These are phyloP conservation scores for Setipinna tenuifilis DNA, from an alignment of 2,797 vertebrate species.

Conservation along the genomic window DNA sequence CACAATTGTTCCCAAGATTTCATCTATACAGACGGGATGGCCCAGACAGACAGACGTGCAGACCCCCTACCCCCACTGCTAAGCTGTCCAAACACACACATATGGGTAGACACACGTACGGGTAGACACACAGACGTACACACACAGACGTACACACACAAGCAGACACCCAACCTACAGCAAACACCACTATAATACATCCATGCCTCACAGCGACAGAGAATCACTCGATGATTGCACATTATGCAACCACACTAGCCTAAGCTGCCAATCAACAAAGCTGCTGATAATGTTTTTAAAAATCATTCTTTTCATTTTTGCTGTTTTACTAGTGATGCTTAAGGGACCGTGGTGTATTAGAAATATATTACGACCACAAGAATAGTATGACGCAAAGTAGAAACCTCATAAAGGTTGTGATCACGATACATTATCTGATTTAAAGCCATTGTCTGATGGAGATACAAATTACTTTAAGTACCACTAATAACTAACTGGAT, in stretches of 20 bases:
- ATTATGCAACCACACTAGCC: not conserved
- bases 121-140: not conserved
- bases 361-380: too few species aligned
- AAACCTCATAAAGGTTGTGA: not conserved
- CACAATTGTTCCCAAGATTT: conserved; percentile 47
- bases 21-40: conserved; percentile 50
- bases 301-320: not conserved
- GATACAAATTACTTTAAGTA: not conserved
- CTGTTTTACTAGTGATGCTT: not conserved
- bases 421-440: not conserved
- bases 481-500: not conserved
- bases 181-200: not conserved
- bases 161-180: not conserved
- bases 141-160: too few species aligned
- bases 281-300: not conserved
- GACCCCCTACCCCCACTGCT: not conserved
- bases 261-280: not conserved
- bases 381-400: not conserved
- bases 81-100: not conserved
- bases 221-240: not conserved
- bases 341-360: not conserved
- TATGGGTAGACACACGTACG: not conserved
- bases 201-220: not conserved
- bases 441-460: not conserved
- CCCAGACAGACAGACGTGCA: conserved; percentile 45